phyloP scores from a whole-genome alignment of 2,113 vertebrate genomes.

The Rhea americana region DNA sequence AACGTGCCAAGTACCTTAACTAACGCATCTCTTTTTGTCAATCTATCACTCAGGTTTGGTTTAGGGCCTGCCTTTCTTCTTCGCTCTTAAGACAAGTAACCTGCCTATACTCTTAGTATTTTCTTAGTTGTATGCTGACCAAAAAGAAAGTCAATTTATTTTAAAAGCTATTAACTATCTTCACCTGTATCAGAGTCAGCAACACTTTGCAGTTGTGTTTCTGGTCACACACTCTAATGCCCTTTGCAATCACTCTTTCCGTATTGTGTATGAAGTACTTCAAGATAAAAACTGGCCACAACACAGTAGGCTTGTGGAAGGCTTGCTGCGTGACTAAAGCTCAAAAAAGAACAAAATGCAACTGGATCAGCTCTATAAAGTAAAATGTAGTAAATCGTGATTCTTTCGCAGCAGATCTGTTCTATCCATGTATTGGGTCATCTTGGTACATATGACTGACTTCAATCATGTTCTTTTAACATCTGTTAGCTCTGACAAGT shows the following conservation, averaged over 20 bases:
- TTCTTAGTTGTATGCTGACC: background rate
- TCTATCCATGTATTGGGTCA: background rate
- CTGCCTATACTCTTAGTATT: background rate
- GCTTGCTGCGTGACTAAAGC: background rate
- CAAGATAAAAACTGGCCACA: background rate
- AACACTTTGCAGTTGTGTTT: background rate
- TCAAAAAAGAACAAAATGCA: background rate
- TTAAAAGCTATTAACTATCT: background rate
- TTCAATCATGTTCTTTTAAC: background rate
- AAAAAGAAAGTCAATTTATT: background rate
- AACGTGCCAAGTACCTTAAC: background rate
- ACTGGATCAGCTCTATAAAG: background rate
- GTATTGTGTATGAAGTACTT: background rate
- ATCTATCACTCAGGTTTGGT: no score
- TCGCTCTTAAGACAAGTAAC: background rate
- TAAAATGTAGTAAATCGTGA: fast-evolving
- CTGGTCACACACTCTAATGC: background rate
- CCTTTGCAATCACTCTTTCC: background rate
- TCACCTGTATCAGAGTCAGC: background rate
- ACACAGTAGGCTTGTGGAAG: background rate
- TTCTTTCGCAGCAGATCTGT: background rate
- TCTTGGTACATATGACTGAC: background rate
- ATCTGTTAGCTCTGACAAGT: background rate
- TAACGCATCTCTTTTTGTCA: background rate
- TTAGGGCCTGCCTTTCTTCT: background rate